These are phyloP conservation scores for Potamarius usumacintae DNA, from an alignment of 2,113 vertebrate genomes.

Conservation along the genomic window DNA sequence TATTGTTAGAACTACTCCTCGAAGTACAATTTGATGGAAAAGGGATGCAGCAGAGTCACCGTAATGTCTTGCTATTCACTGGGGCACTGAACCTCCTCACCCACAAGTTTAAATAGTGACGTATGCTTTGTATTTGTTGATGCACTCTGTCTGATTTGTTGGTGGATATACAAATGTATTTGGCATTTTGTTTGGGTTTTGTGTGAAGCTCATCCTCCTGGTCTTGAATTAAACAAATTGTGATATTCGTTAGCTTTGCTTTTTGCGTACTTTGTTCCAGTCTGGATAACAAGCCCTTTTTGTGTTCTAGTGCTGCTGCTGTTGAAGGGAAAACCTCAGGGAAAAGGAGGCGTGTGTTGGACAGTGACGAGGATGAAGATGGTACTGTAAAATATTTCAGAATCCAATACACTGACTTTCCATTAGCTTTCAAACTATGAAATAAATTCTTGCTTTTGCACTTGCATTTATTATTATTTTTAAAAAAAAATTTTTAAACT, in stretches of 20 bases:
- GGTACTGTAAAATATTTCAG: conserved; percentile 53
- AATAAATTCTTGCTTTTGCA: background rate
- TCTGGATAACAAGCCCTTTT: background rate
- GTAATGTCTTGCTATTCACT: no score
- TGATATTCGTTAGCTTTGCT: background rate
- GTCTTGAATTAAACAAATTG: background rate
- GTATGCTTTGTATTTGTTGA: background rate
- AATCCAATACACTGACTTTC: background rate
- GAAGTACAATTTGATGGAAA: no score
- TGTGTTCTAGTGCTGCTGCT: conserved; percentile 20
- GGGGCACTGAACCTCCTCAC: no score
- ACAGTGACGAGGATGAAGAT: conserved; percentile 67
- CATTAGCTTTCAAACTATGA: background rate
- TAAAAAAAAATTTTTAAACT: background rate
- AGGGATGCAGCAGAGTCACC: no score
- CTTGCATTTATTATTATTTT: no score
- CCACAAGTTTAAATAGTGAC: no score
- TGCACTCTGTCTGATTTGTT: background rate
- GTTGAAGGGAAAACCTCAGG: conserved; percentile 39
- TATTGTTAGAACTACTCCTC: no score
- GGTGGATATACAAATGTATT: background rate
- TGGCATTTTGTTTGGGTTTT: background rate
- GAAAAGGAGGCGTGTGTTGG: conserved; percentile 76
- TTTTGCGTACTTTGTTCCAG: background rate
- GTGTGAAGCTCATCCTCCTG: background rate